Evolutionary conservation across 2,113 vertebrate genomes (phyloP), one percentile per base, ranked within the genome.

Genomic region (Tamias sibiricus): DNA sequence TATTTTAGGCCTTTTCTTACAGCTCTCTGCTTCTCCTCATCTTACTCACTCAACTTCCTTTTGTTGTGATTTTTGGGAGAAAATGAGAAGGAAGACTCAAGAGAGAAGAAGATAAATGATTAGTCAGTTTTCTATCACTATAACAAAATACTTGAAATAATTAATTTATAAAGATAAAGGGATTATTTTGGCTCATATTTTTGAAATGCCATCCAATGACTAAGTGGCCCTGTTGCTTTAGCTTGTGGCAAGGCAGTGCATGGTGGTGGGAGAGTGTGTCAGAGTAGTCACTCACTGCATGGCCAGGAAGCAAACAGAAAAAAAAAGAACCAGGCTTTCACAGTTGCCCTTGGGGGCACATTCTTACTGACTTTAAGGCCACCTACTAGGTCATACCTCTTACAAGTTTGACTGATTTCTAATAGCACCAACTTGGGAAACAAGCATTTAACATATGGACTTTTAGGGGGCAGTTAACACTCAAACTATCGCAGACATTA

Each of bases 51-150:
- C 7, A 71, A 6, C 77, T 74, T 86, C 19, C 7, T 52, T 86
- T 77, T 68, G 5, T 66, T 72, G 74, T 72, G 28, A 72, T 32
- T 71, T 71, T 85, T 28, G 12, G 69, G 26, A 42, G 17, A 59
- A 72, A 9, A 35, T 68, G 32, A 89, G 79, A 82, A 88, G 37
- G 75, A 80, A 85, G 22, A 69, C 19, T 80, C 26, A 77, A 83
- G 83, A 77, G 40, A 80, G 24, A 16, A 74, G 22, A 14, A 62
- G 62, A 71, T 12, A 17, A 84, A 26, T 14, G 42, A 9, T 26
- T 24, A 74, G 22, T 13, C 28, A 26, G 32, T 20, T 68, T 85
- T n/a, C 6, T 19, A 24, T 68, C 19, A 52, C 42, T 68, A 24
- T n/a, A 24, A 26, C 10, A n/a, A 68, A 44, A n/a, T 20, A n/a